Percentiles rank a stretch among this genome's conserved stretches.
phyloP scores from a whole-genome alignment of 2,888 invertebrate genomes.

The Ormyrus labotus region DNA sequence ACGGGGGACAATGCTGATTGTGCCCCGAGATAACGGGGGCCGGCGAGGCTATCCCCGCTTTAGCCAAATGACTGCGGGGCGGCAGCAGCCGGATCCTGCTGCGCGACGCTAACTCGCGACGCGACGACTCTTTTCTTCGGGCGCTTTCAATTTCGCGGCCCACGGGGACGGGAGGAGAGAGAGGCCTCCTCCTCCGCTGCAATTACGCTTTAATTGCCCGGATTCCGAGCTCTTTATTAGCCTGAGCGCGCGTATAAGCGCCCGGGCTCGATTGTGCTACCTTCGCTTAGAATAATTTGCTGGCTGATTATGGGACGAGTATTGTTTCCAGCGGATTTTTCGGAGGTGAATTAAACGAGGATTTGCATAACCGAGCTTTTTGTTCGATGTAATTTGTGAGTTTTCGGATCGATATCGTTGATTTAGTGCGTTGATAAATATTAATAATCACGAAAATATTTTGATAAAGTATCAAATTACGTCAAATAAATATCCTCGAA shows the following conservation, averaged over 20 bases:
- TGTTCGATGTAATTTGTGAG: too few relatives aligned
- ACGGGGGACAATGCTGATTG: slow-evolving; percentile 72
- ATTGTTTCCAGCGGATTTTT: too few relatives aligned
- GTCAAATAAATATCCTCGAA: too few relatives aligned
- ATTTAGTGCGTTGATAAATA: too few relatives aligned
- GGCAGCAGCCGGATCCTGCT: slow-evolving; percentile 29
- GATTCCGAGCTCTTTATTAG: slow-evolving; percentile 40
- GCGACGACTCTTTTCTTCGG: slow-evolving; percentile 31
- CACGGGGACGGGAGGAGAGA: not conserved
- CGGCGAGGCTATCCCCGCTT: slow-evolving; percentile 29
- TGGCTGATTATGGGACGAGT: not conserved
- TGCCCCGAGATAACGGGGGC: slow-evolving; percentile 53
- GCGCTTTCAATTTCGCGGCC: slow-evolving; percentile 52
- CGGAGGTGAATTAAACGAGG: too few relatives aligned
- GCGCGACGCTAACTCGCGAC: slow-evolving; percentile 26
- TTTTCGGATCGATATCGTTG: too few relatives aligned
- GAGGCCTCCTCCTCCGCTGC: not conserved
- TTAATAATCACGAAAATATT: too few relatives aligned
- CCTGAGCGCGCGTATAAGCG: not conserved
- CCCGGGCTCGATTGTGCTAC: not conserved
- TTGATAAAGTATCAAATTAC: too few relatives aligned
- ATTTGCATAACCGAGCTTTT: too few relatives aligned
- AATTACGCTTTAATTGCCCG: slow-evolving; percentile 52
- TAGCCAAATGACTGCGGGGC: slow-evolving; percentile 45
- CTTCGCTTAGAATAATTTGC: slow-evolving; percentile 1